These are phyloP conservation scores for Trachurus trachurus DNA, from an alignment of 2,797 vertebrate genomes.

Conservation along the genomic window DNA sequence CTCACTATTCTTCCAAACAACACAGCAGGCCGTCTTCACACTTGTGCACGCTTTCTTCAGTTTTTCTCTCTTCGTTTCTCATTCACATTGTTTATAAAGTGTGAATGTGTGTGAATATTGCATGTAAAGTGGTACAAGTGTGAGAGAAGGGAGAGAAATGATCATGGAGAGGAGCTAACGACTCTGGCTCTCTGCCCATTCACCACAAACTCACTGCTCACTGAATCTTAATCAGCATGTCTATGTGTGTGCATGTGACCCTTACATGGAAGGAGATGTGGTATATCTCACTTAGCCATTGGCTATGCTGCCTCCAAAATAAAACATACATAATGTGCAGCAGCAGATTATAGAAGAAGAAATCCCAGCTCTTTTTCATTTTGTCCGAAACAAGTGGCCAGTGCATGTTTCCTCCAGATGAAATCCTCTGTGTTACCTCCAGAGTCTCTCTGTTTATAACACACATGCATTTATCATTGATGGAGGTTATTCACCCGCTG, in stretches of 20 bases:
- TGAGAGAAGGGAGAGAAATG: constrained; percentile 24
- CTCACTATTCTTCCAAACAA: constrained; percentile 64
- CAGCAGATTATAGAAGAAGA: neutral
- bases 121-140: constrained; percentile 16
- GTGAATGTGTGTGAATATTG: constrained; percentile 25
- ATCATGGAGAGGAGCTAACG: constrained; percentile 28
- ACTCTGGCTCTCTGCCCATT: constrained; percentile 50
- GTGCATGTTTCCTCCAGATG: constrained; percentile 16
- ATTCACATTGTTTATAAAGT: constrained; percentile 25
- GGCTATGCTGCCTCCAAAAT: neutral
- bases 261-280: constrained; percentile 15
- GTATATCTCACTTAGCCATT: neutral
- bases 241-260: constrained; percentile 7
- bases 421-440: constrained; percentile 28
- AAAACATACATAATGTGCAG: neutral
- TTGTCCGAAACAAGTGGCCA: neutral
- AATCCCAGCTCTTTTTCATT: constrained; percentile 1
- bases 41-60: constrained; percentile 20
- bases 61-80: constrained; percentile 14
- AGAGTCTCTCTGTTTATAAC: constrained; percentile 28
- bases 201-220: constrained; percentile 31
- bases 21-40: constrained; percentile 33
- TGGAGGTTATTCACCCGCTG: constrained; percentile 1
- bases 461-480: constrained; percentile 27
- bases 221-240: constrained; percentile 48